phyloP scores from a whole-genome alignment of 1,140 invertebrate species.

The Agrilus planipennis region DNA sequence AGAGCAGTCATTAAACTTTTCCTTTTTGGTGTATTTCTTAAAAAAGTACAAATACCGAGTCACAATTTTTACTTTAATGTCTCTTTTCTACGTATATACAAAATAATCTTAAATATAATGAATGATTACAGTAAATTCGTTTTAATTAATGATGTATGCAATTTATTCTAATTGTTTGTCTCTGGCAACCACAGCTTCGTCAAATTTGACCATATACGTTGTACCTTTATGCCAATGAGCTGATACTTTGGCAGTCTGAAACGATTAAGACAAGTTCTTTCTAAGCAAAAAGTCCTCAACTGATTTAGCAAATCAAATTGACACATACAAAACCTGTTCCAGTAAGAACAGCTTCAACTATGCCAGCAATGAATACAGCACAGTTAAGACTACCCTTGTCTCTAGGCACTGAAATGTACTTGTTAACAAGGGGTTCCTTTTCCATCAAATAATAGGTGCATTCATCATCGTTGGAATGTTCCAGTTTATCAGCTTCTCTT shows the following conservation, averaged over 20 bases:
- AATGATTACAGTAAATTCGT: no score
- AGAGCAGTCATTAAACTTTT: no score
- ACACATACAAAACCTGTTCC: conserved; percentile 90
- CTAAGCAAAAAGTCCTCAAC: neutral
- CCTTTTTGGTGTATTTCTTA: no score
- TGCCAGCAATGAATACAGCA: conserved; percentile 96
- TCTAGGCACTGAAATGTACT: conserved; percentile 95
- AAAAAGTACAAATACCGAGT: no score
- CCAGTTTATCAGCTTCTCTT: conserved; percentile 95
- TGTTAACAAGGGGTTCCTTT: conserved; percentile 94
- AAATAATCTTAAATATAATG: no score
- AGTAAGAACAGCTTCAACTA: conserved; percentile 90
- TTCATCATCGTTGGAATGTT: conserved; percentile 97
- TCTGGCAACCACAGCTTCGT: conserved; percentile 82
- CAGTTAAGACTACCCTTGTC: conserved; percentile 96
- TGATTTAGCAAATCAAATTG: conserved; percentile 1
- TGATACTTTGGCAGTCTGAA: conserved; percentile 88
- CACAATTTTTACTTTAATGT: no score
- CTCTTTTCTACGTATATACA: no score
- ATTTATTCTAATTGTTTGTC: conserved; percentile 90
- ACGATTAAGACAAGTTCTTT: no score
- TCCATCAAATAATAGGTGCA: conserved; percentile 97
- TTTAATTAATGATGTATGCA: no score
- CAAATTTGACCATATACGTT: conserved; percentile 98
- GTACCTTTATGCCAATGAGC: conserved; percentile 99